Percentiles rank a stretch among this genome's conserved stretches.
These are phyloP conservation scores for Plectus sambesii DNA, from an alignment of 1,140 invertebrate species.

Conservation along the genomic window DNA sequence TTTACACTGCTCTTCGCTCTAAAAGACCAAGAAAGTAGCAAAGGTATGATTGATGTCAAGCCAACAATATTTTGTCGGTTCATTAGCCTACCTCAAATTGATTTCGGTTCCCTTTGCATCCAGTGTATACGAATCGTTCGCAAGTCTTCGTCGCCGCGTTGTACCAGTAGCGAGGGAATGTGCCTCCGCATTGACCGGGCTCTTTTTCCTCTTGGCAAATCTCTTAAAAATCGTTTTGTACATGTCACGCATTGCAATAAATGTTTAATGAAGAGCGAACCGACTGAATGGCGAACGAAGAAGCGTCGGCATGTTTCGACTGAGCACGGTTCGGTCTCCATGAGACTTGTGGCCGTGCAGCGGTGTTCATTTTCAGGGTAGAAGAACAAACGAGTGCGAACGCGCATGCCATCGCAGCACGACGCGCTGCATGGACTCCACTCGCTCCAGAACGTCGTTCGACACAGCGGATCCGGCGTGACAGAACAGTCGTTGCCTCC, in stretches of 20 bases:
- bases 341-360: constrained; percentile 38
- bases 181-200: constrained; percentile 53
- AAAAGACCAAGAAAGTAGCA: constrained; percentile 12
- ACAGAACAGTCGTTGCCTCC: constrained; percentile 39
- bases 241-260: constrained; percentile 7
- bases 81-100: constrained; percentile 50
- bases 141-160: constrained; percentile 53
- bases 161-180: constrained; percentile 54
- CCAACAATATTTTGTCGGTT: constrained; percentile 11
- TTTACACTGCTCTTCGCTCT: neutral
- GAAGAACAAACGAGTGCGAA: constrained; percentile 46
- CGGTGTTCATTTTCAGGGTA: constrained; percentile 42
- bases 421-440: constrained; percentile 65
- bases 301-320: constrained; percentile 37
- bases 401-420: constrained; percentile 58
- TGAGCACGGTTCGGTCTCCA: constrained; percentile 41
- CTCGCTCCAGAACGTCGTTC: constrained; percentile 64
- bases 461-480: constrained; percentile 38
- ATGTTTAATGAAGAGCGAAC: constrained; percentile 18
- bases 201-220: constrained; percentile 45
- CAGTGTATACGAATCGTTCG: constrained; percentile 56
- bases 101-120: constrained; percentile 60
- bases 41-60: constrained; percentile 12
- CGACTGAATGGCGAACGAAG: constrained; percentile 38
- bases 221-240: constrained; percentile 26